Base-by-base conservation (phyloP, 2,888 invertebrate genomes). In the Eudemis profundana region DNA sequence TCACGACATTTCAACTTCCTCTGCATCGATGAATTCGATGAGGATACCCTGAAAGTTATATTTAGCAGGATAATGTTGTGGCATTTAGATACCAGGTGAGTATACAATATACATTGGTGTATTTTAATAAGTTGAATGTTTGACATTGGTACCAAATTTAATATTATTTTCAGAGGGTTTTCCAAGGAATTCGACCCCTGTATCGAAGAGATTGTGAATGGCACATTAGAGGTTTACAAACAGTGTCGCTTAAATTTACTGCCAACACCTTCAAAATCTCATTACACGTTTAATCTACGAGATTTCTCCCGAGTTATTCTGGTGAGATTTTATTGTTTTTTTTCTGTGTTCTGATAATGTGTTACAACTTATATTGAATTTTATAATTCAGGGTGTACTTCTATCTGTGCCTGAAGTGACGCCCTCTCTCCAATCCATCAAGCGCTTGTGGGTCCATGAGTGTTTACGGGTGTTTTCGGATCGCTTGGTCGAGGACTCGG, bases 361-460 rank as follows among this genome's bases (percentile, higher is more conserved):
- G 23, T n/a, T n/a, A n/a, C n/a, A n/a, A n/a, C n/a, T n/a, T 23
- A 27, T 33, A 29, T 42, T 10, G 17, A 46, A 36, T 21, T 15
- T 12, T n/a, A 5, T 40, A 42, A 33, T 40, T 17, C 27, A 97
- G 96, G 98, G 98, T 5, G 96, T 98, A 0, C 87, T 98, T 4
- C 86, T 98, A 1, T 98, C 98, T 0, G 97, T 97, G 4, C 98
- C 98, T 0, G 98, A 98, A 90, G 97, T 97, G 3, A 97, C 97
- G 78, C 96, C 97, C 72, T 96, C 96, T 71, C 87, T 97, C 23
- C 93, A 94, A 50, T 95, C 96, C 0, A 97, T 98, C 94, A 97
- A 98, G 77, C 93, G 98, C 60, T 92, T 98, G 0, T 99, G 98
- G 98, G 96, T 98, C 0, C 98, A 98, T 82, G 98, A 98, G 90